phyloP scores from a whole-genome alignment of 2,888 invertebrate species.

The Platynereis dumerilii region DNA sequence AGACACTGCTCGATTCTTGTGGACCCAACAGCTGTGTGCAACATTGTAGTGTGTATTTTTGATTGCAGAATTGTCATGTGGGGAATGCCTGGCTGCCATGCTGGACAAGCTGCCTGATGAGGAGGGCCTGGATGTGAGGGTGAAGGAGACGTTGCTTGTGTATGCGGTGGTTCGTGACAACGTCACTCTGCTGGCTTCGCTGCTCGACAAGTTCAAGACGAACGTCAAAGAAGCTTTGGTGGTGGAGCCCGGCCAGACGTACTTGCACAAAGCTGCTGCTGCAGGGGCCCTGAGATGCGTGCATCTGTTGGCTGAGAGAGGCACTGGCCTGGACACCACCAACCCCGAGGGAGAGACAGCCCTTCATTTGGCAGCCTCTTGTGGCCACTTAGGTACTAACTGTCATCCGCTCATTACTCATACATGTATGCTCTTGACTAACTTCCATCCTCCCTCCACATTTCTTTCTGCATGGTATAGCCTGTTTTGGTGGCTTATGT shows the following conservation, averaged over 20 bases:
- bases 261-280: slow-evolving; percentile 20
- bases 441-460: too few relatives aligned
- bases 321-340: slow-evolving; percentile 5
- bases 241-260: slow-evolving; percentile 16
- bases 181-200: slow-evolving; percentile 10
- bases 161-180: slow-evolving; percentile 19
- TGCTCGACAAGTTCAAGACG: slow-evolving; percentile 21
- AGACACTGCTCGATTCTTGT: too few relatives aligned
- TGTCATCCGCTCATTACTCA: too few relatives aligned
- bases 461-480: too few relatives aligned
- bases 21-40: too few relatives aligned
- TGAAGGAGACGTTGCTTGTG: slow-evolving; percentile 18
- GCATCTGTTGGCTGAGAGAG: slow-evolving; percentile 5
- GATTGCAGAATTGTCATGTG: slow-evolving; percentile 12
- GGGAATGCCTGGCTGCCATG: slow-evolving; percentile 16
- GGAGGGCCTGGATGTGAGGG: slow-evolving; percentile 13
- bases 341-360: slow-evolving; percentile 22
- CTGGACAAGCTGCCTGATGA: slow-evolving; percentile 13
- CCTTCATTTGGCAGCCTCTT: slow-evolving; percentile 19
- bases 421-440: too few relatives aligned
- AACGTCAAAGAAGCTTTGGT: slow-evolving; percentile 17
- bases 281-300: slow-evolving; percentile 17
- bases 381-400: slow-evolving; percentile 7
- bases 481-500: too few relatives aligned
- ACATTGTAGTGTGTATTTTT: too few relatives aligned